Conservation (phyloP, 2,888 invertebrate species). For the Drosophila crucigera region DNA sequence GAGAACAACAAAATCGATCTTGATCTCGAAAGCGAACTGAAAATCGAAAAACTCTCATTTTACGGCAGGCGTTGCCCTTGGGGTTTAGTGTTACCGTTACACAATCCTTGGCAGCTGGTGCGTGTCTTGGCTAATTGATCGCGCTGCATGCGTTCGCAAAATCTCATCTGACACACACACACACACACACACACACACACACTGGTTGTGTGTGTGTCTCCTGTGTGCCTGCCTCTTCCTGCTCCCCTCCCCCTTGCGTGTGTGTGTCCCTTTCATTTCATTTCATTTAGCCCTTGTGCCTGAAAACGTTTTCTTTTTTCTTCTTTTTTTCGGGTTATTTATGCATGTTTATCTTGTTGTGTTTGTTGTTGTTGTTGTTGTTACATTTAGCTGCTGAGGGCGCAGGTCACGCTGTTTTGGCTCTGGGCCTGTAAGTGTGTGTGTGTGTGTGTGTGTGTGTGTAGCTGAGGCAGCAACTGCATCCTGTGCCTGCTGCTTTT, state of each 20-base stretch:
- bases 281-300: conserved; percentile 16
- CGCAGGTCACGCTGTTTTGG: conserved; percentile 54
- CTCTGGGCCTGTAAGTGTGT: conserved; percentile 6
- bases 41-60: conserved; percentile 27
- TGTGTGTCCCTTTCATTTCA: background rate
- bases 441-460: background rate
- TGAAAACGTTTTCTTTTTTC: conserved; percentile 17
- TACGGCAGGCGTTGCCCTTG: conserved; percentile 53
- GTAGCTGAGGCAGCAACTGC: conserved; percentile 48
- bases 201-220: background rate
- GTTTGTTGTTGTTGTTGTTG: conserved; percentile 39
- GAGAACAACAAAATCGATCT: background rate
- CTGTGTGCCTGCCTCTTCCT: background rate
- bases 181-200: background rate
- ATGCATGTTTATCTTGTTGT: conserved; percentile 49
- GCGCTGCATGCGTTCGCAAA: conserved; percentile 46
- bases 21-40: background rate
- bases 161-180: conserved; percentile 16
- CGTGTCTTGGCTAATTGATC: conserved; percentile 64
- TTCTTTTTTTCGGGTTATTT: conserved; percentile 36
- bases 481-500: conserved; percentile 58
- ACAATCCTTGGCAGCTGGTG: conserved; percentile 58
- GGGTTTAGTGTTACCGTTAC: conserved; percentile 62
- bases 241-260: background rate
- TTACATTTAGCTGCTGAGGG: conserved; percentile 56